phyloP scores from a whole-genome alignment of 2,113 vertebrate genomes.

The Passer montanus region DNA sequence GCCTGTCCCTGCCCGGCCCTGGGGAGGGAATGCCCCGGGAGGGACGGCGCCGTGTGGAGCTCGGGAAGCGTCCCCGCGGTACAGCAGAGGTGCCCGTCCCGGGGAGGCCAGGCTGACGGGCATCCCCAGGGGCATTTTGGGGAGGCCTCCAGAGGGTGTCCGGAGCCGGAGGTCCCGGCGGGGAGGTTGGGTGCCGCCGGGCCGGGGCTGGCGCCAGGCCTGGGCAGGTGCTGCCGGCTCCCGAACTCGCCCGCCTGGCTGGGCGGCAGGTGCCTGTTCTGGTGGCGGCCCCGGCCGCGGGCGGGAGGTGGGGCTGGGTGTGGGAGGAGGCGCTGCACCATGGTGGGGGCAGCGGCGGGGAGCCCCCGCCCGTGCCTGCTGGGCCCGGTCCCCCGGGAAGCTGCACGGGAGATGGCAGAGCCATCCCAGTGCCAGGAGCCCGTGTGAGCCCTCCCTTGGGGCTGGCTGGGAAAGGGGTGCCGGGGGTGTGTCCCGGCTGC shows the following conservation, averaged over 20 bases:
- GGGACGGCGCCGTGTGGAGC: neutral
- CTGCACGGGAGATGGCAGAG: neutral
- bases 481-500: rapidly evolving
- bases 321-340: constrained; percentile 14
- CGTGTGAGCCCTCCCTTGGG: neutral
- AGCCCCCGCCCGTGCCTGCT: neutral
- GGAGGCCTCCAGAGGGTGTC: neutral
- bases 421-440: neutral
- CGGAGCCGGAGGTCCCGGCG: neutral
- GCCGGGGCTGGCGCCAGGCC: neutral
- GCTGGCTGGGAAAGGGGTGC: neutral
- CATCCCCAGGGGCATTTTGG: neutral
- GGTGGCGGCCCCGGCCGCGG: constrained; percentile 38
- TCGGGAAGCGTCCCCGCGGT: neutral
- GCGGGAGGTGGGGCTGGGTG: constrained; percentile 65
- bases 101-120: neutral
- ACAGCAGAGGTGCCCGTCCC: neutral
- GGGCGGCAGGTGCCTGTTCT: constrained; percentile 54
- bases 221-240: constrained; percentile 25
- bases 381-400: neutral
- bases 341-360: neutral
- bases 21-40: neutral
- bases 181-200: neutral
- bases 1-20: neutral
- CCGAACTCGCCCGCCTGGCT: constrained; percentile 17